phyloP scores from a whole-genome alignment of 2,888 invertebrate species.

The Lottia gigantea region DNA sequence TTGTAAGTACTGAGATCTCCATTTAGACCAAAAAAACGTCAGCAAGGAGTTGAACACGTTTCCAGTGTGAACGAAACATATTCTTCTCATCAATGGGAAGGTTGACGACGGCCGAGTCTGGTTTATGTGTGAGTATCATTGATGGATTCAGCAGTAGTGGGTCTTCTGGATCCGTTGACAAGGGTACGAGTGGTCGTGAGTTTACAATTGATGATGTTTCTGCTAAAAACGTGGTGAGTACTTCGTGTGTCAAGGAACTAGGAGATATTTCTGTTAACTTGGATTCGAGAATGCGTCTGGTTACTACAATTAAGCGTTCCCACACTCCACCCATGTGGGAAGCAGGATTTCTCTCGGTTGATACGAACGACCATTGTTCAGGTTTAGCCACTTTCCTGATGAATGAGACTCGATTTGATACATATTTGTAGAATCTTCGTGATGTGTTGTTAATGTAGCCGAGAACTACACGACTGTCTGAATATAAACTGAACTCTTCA shows the following conservation, averaged over 20 bases:
- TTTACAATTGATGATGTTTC: constrained; percentile 35
- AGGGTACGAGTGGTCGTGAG: constrained; percentile 26
- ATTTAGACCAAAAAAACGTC: constrained; percentile 32
- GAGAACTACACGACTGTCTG: constrained; percentile 15
- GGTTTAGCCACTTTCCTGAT: constrained; percentile 19
- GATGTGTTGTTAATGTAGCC: constrained; percentile 17
- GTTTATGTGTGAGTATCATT: constrained; percentile 28
- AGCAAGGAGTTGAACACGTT: constrained; percentile 29
- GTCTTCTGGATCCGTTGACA: constrained; percentile 29
- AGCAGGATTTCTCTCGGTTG: constrained; percentile 23
- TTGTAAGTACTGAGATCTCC: constrained; percentile 24
- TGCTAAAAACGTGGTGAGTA: constrained; percentile 33
- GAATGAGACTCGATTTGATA: constrained; percentile 22
- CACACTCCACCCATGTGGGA: constrained; percentile 35
- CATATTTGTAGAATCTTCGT: constrained; percentile 24
- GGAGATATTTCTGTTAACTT: constrained; percentile 24
- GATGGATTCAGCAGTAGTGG: constrained; percentile 29
- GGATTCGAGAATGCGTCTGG: constrained; percentile 29
- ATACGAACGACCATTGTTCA: constrained; percentile 21
- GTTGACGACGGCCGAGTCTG: constrained; percentile 2
- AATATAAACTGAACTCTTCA: constrained; percentile 10
- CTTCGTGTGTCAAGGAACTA: constrained; percentile 29
- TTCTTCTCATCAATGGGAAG: constrained; percentile 16
- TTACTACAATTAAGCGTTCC: constrained; percentile 34
- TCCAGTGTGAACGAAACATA: constrained; percentile 31